These are phyloP conservation scores for Thymelicus lineola DNA, from an alignment of 2,888 invertebrate genomes.

Conservation along the genomic window DNA sequence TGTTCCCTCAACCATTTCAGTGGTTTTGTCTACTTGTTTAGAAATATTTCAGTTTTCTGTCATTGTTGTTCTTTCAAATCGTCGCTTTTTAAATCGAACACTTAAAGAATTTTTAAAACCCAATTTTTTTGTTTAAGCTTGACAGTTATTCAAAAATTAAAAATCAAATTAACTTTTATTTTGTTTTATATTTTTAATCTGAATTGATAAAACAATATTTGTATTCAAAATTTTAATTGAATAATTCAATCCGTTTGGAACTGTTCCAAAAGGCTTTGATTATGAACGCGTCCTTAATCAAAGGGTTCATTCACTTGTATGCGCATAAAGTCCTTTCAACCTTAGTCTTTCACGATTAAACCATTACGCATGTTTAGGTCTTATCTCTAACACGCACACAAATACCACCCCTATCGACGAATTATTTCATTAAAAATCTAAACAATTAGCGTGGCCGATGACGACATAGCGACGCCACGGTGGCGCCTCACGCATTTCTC, in stretches of 20 bases:
- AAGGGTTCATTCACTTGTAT: slow-evolving; percentile 12
- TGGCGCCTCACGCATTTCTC: slow-evolving; percentile 65
- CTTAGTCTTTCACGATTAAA: slow-evolving; percentile 16
- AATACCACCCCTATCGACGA: slow-evolving; percentile 29
- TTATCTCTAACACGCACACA: slow-evolving; percentile 27
- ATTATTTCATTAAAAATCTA: slow-evolving; percentile 40
- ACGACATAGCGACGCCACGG: slow-evolving; percentile 48
- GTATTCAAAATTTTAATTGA: background rate
- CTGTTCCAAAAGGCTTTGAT: background rate
- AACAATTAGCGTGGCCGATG: slow-evolving; percentile 42
- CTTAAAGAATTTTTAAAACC: too few species aligned
- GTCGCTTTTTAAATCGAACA: too few species aligned
- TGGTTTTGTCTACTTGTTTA: background rate
- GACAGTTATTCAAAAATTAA: too few species aligned
- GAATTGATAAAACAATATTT: background rate
- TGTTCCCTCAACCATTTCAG: background rate
- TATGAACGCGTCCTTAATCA: background rate
- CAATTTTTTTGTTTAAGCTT: too few species aligned
- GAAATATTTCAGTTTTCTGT: background rate
- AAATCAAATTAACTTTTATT: too few species aligned
- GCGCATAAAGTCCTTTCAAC: background rate
- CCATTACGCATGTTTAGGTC: slow-evolving; percentile 29
- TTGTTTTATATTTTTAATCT: background rate
- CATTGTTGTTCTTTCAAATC: background rate
- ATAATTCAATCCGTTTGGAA: background rate